These are phyloP conservation scores for Anastrepha ludens DNA, from an alignment of 1,140 invertebrate species.

Conservation along the genomic window DNA sequence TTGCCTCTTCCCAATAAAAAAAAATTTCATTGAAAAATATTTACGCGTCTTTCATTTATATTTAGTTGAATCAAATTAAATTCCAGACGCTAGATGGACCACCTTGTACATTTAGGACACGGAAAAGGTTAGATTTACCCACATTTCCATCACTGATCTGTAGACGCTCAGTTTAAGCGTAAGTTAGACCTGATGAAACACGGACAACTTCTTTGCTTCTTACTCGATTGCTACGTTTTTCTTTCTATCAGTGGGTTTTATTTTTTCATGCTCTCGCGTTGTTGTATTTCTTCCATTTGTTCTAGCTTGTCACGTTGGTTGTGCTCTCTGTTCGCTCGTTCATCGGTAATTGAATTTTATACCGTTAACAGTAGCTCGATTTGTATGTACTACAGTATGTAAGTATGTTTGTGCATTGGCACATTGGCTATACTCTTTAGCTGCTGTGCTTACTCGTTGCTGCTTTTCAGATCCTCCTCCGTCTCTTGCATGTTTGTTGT, in stretches of 20 bases:
- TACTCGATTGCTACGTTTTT: background rate
- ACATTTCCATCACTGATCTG: no score
- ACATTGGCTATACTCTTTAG: background rate
- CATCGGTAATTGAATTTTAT: background rate
- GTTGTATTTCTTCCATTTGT: background rate
- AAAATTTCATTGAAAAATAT: no score
- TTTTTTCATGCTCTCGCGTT: background rate
- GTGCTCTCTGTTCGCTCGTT: background rate
- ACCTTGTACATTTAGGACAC: no score
- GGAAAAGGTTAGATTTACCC: no score
- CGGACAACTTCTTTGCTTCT: background rate
- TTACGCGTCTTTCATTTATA: no score
- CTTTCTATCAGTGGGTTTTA: background rate
- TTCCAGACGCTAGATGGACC: no score
- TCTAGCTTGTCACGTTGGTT: background rate
- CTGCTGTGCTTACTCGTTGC: background rate
- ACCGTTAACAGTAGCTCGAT: constrained; percentile 3
- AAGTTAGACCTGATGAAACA: background rate
- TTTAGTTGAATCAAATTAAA: no score
- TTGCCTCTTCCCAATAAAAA: no score
- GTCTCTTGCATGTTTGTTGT: background rate
- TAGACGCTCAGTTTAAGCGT: background rate
- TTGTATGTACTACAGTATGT: background rate
- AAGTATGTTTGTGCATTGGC: background rate
- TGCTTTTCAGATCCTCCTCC: background rate